These are phyloP conservation scores for Lepidostoma basale DNA, from an alignment of 1,140 invertebrate species.

Conservation along the genomic window DNA sequence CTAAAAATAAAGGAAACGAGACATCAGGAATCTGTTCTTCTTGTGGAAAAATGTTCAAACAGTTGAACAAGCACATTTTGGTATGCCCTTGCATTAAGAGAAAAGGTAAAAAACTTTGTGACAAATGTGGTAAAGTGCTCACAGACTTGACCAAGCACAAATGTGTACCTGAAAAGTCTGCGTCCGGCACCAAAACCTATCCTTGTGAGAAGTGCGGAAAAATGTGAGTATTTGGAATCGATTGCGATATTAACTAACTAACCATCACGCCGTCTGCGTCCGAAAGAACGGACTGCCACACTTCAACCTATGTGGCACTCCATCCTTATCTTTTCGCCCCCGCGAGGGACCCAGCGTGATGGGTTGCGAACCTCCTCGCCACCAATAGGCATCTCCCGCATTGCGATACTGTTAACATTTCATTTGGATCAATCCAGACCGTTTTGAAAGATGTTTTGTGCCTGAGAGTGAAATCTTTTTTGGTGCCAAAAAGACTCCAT, in stretches of 20 bases:
- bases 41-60: conserved; percentile 6
- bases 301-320: no score
- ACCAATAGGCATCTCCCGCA: no score
- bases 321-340: no score
- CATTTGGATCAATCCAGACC: no score
- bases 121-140: conserved; percentile 18
- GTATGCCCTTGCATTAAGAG: not conserved
- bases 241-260: not conserved
- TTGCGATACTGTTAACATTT: no score
- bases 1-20: not conserved
- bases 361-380: no score
- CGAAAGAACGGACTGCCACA: no score
- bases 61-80: conserved; percentile 13
- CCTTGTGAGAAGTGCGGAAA: conserved; percentile 20
- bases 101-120: conserved; percentile 15
- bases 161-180: not conserved
- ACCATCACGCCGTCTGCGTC: no score
- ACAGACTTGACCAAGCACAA: conserved; percentile 15
- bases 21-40: conserved; percentile 15
- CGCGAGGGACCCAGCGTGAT: no score
- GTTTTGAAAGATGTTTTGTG: no score
- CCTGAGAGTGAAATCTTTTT: no score
- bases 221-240: conserved; percentile 2
- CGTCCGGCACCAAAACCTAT: not conserved
- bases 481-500: no score